Evolutionary conservation across 2,888 invertebrate genomes (phyloP).

Genomic region (Lasioglossum zephyrum): DNA sequence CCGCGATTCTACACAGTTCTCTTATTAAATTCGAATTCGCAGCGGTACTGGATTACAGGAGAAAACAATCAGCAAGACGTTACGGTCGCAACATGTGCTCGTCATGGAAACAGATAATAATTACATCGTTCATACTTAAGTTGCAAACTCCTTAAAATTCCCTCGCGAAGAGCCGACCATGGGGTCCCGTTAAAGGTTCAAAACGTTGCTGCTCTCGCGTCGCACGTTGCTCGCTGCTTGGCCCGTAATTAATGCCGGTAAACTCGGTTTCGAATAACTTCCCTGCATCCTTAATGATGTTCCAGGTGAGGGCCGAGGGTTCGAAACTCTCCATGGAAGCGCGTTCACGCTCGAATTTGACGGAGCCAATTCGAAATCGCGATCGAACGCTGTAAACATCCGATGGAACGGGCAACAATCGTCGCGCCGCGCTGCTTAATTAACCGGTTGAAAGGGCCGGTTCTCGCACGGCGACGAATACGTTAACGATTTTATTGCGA

Average conservation of each 20-base stretch:
- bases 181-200: slow-evolving; percentile 39
- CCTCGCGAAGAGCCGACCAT: not conserved
- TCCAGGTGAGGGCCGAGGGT: not conserved
- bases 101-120: slow-evolving; percentile 26
- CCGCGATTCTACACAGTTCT: slow-evolving; percentile 10
- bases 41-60: not conserved
- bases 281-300: slow-evolving; percentile 42
- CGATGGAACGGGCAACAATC: slow-evolving; percentile 28
- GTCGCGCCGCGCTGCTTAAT: slow-evolving; percentile 51
- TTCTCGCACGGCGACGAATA: slow-evolving; percentile 40
- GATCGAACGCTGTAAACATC: slow-evolving; percentile 40
- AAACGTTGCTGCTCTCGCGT: slow-evolving; percentile 17
- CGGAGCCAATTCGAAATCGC: slow-evolving; percentile 25
- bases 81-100: slow-evolving; percentile 17
- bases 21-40: not conserved
- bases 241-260: slow-evolving; percentile 43
- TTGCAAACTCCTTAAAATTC: slow-evolving; percentile 38
- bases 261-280: slow-evolving; percentile 46
- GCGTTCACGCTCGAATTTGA: slow-evolving; percentile 32
- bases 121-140: slow-evolving; percentile 22
- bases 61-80: slow-evolving; percentile 35
- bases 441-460: slow-evolving; percentile 33
- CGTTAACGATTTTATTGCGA: slow-evolving; percentile 59
- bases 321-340: not conserved
- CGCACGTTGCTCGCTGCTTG: slow-evolving; percentile 16